phyloP scores from a whole-genome alignment of 2,113 vertebrate genomes.

The Eublepharis macularius region DNA sequence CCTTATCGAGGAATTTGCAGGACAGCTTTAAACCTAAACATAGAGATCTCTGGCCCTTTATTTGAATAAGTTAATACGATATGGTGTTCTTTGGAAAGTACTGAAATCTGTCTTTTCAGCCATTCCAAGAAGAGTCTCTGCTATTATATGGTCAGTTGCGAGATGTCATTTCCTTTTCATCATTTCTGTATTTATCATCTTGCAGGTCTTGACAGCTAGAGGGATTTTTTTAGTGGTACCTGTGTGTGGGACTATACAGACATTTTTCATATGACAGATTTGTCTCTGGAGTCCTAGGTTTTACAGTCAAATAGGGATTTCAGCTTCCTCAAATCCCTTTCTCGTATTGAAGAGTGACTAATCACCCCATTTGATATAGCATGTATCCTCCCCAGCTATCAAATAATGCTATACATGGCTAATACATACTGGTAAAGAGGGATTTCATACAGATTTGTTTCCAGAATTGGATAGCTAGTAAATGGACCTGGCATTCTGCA shows the following conservation, averaged over 20 bases:
- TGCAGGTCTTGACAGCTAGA: slow-evolving; percentile 85
- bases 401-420: slow-evolving; percentile 46
- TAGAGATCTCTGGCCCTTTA: slow-evolving; percentile 82
- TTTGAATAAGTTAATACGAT: slow-evolving; percentile 93
- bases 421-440: slow-evolving; percentile 31
- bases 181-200: slow-evolving; percentile 83
- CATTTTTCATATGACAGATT: slow-evolving; percentile 47
- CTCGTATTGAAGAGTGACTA: slow-evolving; percentile 43
- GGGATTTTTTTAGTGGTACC: slow-evolving; percentile 72
- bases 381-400: slow-evolving; percentile 52
- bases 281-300: slow-evolving; percentile 52
- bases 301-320: slow-evolving; percentile 55
- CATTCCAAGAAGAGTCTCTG: slow-evolving; percentile 84
- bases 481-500: background rate
- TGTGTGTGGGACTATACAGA: slow-evolving; percentile 44
- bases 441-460: slow-evolving; percentile 36
- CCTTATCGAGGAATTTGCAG: slow-evolving; percentile 71
- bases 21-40: slow-evolving; percentile 83
- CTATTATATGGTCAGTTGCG: slow-evolving; percentile 88
- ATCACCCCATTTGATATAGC: slow-evolving; percentile 61
- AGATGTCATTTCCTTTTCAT: slow-evolving; percentile 88
- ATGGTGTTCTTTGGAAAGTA: slow-evolving; percentile 79
- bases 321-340: slow-evolving; percentile 47
- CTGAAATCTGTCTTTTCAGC: slow-evolving; percentile 86
- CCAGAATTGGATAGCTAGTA: slow-evolving; percentile 25